phyloP scores from a whole-genome alignment of 1,140 invertebrate genomes.

The Zaprionus kolodkinae region DNA sequence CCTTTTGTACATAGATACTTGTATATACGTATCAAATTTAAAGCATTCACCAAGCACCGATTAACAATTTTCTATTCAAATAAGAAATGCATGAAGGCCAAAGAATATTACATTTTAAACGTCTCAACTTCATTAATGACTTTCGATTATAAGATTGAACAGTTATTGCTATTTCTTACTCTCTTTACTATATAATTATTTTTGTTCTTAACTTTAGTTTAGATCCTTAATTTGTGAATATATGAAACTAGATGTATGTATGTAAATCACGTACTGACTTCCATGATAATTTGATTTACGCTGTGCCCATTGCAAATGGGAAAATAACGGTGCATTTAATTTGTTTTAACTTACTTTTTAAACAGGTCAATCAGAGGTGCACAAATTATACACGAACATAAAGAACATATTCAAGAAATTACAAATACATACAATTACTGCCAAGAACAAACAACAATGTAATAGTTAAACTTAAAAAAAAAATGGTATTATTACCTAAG shows the following conservation, averaged over 20 bases:
- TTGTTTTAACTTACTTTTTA: not conserved
- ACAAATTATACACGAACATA: slow-evolving; percentile 11
- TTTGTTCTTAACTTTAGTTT: not conserved
- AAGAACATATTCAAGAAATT: slow-evolving; percentile 8
- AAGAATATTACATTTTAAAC: slow-evolving; percentile 10
- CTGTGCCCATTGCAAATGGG: not conserved
- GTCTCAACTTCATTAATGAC: not conserved
- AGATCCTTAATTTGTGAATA: not conserved
- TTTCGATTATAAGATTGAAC: not conserved
- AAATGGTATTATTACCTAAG: slow-evolving; percentile 5
- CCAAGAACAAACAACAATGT: slow-evolving; percentile 7
- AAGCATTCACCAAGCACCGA: slow-evolving; percentile 19
- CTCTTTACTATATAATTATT: not conserved
- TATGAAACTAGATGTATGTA: not conserved
- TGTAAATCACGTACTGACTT: slow-evolving; percentile 5
- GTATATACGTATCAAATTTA: slow-evolving; percentile 36
- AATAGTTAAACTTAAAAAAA: slow-evolving; percentile 6
- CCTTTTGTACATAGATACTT: slow-evolving; percentile 32
- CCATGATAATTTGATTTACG: not conserved
- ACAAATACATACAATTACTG: slow-evolving; percentile 8
- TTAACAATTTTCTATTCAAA: slow-evolving; percentile 12
- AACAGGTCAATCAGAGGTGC: slow-evolving; percentile 8
- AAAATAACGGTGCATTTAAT: not conserved
- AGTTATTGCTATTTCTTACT: not conserved
- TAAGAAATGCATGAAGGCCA: not conserved